phyloP scores from a whole-genome alignment of 1,140 invertebrate species.

The Meteorus sp. region DNA sequence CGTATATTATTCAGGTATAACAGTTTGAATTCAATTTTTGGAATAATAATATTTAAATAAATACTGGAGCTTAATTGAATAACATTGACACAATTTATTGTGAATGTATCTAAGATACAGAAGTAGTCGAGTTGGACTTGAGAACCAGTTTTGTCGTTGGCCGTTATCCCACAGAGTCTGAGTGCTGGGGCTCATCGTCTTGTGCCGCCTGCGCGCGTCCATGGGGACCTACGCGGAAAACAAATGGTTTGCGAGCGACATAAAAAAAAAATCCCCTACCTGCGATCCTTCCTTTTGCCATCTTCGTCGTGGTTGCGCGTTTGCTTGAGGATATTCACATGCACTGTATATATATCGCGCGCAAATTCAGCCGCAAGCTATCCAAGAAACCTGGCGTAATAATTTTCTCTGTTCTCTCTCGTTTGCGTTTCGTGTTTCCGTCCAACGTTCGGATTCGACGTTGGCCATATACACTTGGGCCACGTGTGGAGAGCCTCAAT shows the following conservation, averaged over 20 bases:
- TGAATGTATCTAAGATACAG: conserved; percentile 11
- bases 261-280: conserved; percentile 8
- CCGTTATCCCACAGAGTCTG: not conserved
- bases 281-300: not conserved
- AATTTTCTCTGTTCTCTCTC: conserved; percentile 28
- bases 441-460: conserved; percentile 28
- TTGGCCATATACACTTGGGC: conserved; percentile 8
- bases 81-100: conserved; percentile 14
- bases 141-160: conserved; percentile 13
- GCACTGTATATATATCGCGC: conserved; percentile 8
- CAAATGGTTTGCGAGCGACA: conserved; percentile 16
- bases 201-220: not conserved
- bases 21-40: not conserved
- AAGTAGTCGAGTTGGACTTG: conserved; percentile 9
- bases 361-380: conserved; percentile 26
- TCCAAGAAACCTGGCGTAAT: conserved; percentile 33
- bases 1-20: not conserved
- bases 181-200: not conserved
- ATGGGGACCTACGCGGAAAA: conserved; percentile 11
- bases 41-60: not conserved
- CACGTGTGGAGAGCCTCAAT: conserved; percentile 6
- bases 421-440: conserved; percentile 30
- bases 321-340: too few relatives aligned
- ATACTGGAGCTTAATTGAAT: conserved; percentile 13
- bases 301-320: too few relatives aligned